Evolutionary conservation across 2,797 vertebrate species (phyloP).

Genomic region (Euthynnus affinis): DNA sequence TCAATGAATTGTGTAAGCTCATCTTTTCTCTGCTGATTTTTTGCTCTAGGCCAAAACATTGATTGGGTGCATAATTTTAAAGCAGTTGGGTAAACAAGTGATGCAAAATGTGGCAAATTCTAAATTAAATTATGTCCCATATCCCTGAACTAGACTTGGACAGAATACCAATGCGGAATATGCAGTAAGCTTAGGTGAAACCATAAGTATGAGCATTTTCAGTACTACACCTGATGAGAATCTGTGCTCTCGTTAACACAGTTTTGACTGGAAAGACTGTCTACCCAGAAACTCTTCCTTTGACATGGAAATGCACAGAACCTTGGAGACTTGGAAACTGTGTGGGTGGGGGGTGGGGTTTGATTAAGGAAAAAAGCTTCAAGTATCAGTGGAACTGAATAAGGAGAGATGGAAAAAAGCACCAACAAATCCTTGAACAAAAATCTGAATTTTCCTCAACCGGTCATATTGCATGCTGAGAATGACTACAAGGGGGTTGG

Average conservation of each 20-base stretch:
- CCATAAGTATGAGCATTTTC: not conserved
- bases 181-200: not conserved
- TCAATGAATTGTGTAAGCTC: not conserved
- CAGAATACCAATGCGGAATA: slow-evolving; percentile 41
- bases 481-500: slow-evolving; percentile 30
- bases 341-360: not conserved
- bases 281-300: slow-evolving; percentile 7
- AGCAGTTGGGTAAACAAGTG: slow-evolving; percentile 44
- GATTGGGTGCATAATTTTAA: slow-evolving; percentile 28
- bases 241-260: slow-evolving; percentile 4
- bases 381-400: slow-evolving; percentile 9
- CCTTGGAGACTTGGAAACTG: slow-evolving; percentile 16
- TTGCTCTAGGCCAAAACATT: slow-evolving; percentile 41
- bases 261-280: slow-evolving; percentile 17
- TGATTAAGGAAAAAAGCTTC: not conserved
- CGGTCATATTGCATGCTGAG: not conserved
- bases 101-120: slow-evolving; percentile 45
- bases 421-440: slow-evolving; percentile 1
- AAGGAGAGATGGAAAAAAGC: not conserved
- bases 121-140: slow-evolving; percentile 30
- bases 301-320: slow-evolving; percentile 35
- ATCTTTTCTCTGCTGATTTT: slow-evolving; percentile 31
- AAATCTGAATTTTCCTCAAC: slow-evolving; percentile 21
- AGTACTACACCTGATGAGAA: slow-evolving; percentile 16
- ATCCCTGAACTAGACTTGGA: slow-evolving; percentile 4